phyloP scores from a whole-genome alignment of 35 echinoderm and acorn worm genomes.

The Amphiura filiformis region DNA sequence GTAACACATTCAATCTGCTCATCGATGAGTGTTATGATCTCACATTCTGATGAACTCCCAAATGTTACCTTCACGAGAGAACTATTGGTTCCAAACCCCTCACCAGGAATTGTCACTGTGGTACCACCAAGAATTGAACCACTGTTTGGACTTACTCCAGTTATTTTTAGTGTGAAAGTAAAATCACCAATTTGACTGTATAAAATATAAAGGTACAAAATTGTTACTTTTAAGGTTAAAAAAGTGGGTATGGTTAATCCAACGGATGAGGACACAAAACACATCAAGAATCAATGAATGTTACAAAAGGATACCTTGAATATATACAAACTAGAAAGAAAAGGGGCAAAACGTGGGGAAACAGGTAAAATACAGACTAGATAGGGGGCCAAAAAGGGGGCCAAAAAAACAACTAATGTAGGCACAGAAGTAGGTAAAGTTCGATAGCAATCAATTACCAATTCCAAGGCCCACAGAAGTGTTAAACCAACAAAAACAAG shows the following conservation, averaged over 20 bases:
- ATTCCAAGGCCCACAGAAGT: no score
- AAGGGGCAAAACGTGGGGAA: no score
- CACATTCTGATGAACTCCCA: constrained; percentile 35
- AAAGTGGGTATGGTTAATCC: neutral
- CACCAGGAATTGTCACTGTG: constrained; percentile 48
- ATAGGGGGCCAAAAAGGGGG: no score
- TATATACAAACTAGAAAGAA: no score
- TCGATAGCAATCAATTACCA: no score
- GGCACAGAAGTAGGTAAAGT: no score
- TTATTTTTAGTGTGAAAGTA: constrained; percentile 53
- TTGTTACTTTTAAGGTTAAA: neutral
- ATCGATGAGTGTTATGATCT: constrained; percentile 27
- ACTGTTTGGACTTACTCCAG: constrained; percentile 53
- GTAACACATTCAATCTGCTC: constrained; percentile 43
- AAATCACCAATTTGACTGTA: neutral
- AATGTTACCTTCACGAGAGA: constrained; percentile 39
- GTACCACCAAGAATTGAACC: constrained; percentile 81
- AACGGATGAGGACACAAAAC: no score
- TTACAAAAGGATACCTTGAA: no score
- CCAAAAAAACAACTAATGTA: no score
- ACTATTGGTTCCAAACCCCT: constrained; percentile 57
- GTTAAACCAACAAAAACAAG: no score
- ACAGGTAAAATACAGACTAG: no score
- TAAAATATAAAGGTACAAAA: neutral
- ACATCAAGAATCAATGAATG: no score